Conservation (phyloP, 53 echinoderm and acorn worm species). For the Echinometra lucunter region DNA sequence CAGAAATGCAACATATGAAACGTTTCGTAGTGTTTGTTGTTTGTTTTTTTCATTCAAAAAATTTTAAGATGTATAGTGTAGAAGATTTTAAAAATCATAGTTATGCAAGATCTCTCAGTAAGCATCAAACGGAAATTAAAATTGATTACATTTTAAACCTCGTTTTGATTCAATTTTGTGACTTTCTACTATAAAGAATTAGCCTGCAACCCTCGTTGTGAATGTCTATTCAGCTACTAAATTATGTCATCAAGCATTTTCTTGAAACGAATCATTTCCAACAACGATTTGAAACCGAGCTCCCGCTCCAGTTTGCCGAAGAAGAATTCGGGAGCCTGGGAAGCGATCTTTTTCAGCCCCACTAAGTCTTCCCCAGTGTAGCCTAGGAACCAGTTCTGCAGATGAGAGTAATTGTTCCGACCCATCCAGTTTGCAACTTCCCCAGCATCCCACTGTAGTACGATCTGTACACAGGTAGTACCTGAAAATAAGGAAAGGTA, state of each 20-base stretch:
- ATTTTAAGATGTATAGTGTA: too few species aligned
- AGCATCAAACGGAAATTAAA: too few species aligned
- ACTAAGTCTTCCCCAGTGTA: conserved; percentile 76
- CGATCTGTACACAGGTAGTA: background rate
- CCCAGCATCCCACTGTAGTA: conserved; percentile 56
- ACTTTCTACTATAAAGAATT: too few species aligned
- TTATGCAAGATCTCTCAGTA: too few species aligned
- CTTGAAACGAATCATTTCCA: conserved; percentile 77
- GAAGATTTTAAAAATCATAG: too few species aligned
- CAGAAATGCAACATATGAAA: too few species aligned
- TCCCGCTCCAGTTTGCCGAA: conserved; percentile 71
- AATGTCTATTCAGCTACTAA: background rate
- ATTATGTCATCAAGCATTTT: conserved; percentile 74
- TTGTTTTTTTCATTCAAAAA: too few species aligned
- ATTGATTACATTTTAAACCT: too few species aligned
- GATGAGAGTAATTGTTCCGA: conserved; percentile 33
- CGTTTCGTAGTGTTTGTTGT: too few species aligned
- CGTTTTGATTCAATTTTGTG: too few species aligned
- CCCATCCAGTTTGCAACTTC: conserved; percentile 73
- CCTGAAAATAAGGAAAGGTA: background rate
- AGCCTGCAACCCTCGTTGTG: too few species aligned
- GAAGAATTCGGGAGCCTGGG: conserved; percentile 82
- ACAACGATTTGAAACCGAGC: conserved; percentile 70
- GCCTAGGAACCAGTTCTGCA: conserved; percentile 68
- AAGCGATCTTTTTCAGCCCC: conserved; percentile 71